phyloP scores from a whole-genome alignment of 2,888 invertebrate species.

The Hoplodrina blanda region DNA sequence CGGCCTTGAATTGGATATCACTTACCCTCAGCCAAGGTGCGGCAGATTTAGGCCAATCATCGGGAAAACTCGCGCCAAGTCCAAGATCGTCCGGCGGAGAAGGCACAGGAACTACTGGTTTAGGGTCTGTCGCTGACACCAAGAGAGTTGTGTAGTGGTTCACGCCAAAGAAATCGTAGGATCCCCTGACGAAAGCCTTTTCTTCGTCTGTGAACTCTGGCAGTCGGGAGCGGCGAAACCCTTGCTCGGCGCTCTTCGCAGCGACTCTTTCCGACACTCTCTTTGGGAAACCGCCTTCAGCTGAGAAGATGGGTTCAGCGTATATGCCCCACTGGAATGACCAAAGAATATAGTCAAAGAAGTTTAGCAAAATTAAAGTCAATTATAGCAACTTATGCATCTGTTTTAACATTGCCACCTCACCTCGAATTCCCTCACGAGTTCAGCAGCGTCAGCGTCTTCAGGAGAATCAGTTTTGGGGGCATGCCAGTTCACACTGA shows the following conservation, averaged over 20 bases:
- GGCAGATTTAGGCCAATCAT: slow-evolving; percentile 35
- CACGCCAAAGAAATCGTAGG: slow-evolving; percentile 88
- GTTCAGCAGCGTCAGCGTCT: slow-evolving; percentile 78
- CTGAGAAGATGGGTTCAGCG: slow-evolving; percentile 84
- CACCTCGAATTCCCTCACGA: slow-evolving; percentile 64
- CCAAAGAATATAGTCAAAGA: background rate
- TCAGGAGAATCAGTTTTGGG: slow-evolving; percentile 74
- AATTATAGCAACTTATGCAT: too few relatives aligned
- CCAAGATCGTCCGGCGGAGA: slow-evolving; percentile 42
- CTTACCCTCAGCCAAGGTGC: slow-evolving; percentile 46
- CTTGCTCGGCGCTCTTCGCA: slow-evolving; percentile 82
- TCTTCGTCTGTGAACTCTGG: slow-evolving; percentile 85
- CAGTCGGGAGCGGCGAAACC: slow-evolving; percentile 81
- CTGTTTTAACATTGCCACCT: background rate
- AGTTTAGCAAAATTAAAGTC: background rate
- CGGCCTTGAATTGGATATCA: background rate
- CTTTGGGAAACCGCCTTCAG: slow-evolving; percentile 86
- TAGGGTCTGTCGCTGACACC: slow-evolving; percentile 65
- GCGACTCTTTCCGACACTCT: slow-evolving; percentile 72
- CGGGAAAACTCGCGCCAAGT: slow-evolving; percentile 18
- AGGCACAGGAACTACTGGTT: slow-evolving; percentile 5
- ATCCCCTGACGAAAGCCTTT: slow-evolving; percentile 72
- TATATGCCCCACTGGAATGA: slow-evolving; percentile 80
- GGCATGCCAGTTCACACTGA: slow-evolving; percentile 68
- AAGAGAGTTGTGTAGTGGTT: slow-evolving; percentile 92